Evolutionary conservation across 2,113 vertebrate genomes (phyloP).

Genomic region (Upupa epops): DNA sequence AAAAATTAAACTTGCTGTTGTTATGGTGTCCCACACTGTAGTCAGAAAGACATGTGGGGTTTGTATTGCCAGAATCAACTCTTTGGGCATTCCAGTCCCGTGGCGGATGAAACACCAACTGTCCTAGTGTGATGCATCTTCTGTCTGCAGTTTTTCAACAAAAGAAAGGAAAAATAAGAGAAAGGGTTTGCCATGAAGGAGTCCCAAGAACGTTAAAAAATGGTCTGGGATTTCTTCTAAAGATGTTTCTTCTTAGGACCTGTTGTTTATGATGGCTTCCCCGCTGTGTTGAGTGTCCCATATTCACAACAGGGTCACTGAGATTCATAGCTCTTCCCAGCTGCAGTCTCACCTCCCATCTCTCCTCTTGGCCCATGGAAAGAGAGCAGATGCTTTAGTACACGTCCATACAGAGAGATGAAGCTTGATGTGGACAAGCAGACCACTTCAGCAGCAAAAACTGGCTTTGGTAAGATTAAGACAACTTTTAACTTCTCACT

Average conservation of each 20-base stretch:
- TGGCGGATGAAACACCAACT: background rate
- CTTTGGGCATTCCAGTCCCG: background rate
- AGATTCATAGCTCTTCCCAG: background rate
- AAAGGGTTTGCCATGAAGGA: background rate
- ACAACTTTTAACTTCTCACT: background rate
- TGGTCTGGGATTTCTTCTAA: background rate
- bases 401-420: background rate
- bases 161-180: background rate
- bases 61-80: constrained; percentile 9
- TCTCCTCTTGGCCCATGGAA: background rate
- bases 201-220: background rate
- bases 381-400: background rate
- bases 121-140: background rate
- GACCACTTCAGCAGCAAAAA: background rate
- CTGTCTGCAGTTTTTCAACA: background rate
- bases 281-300: background rate
- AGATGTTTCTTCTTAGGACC: background rate
- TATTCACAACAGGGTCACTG: background rate
- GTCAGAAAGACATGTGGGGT: background rate
- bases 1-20: background rate
- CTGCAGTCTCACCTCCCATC: background rate
- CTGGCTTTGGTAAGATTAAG: background rate
- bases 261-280: background rate
- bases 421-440: background rate
- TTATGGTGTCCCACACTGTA: background rate